Conservation (phyloP, 2,797 vertebrate species). For the Paedocypris micromegethes region DNA sequence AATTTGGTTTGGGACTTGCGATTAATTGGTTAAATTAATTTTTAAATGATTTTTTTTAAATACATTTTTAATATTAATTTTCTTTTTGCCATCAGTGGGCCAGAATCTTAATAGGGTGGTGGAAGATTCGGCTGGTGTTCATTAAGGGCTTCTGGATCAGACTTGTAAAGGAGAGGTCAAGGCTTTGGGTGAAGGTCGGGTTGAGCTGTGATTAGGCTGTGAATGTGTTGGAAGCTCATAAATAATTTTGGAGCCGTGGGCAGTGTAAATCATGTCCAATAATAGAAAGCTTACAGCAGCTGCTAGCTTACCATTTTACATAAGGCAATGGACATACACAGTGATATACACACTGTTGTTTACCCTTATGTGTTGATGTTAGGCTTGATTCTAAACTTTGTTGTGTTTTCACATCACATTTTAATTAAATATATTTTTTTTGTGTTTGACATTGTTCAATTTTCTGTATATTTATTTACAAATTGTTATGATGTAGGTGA, state of each 20-base stretch:
- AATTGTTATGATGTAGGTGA: too few species aligned
- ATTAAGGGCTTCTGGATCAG: conserved; percentile 5
- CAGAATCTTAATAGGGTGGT: background rate
- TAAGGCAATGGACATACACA: conserved; percentile 47
- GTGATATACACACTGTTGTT: too few species aligned
- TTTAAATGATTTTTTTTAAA: too few species aligned
- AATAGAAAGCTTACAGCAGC: conserved; percentile 63
- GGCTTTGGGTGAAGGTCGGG: conserved; percentile 16
- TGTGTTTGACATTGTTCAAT: too few species aligned
- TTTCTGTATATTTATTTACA: too few species aligned
- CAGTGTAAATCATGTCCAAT: conserved; percentile 74
- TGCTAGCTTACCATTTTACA: conserved; percentile 56
- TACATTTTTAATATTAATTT: too few species aligned
- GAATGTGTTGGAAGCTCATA: conserved; percentile 68
- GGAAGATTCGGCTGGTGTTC: conserved; percentile 1
- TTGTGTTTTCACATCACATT: too few species aligned
- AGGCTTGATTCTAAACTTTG: too few species aligned
- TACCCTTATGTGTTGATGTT: background rate
- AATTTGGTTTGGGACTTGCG: too few species aligned
- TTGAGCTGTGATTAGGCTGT: conserved; percentile 11
- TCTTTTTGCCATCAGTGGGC: too few species aligned
- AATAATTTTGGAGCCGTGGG: conserved; percentile 73
- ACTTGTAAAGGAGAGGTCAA: background rate
- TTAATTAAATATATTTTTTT: too few species aligned
- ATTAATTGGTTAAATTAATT: too few species aligned